These are phyloP conservation scores for Leptogaster cylindrica DNA, from an alignment of 2,888 invertebrate species.

Conservation along the genomic window DNA sequence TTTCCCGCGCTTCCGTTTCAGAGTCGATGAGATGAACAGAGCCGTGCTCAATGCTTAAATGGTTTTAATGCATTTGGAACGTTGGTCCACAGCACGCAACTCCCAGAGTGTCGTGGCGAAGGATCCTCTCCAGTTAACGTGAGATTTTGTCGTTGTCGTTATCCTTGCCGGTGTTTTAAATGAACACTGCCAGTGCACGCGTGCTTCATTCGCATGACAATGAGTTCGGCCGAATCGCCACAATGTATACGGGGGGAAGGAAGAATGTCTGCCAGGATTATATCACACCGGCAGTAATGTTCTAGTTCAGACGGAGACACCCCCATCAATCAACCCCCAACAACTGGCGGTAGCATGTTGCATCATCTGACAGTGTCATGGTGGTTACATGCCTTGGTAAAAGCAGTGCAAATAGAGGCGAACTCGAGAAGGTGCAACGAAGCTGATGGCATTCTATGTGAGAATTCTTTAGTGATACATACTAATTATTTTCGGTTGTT, in stretches of 20 bases:
- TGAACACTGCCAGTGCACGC: background rate
- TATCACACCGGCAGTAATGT: slow-evolving; percentile 2
- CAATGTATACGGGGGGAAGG: too few relatives aligned
- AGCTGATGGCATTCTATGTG: background rate
- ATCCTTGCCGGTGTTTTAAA: background rate
- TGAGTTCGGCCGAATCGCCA: too few relatives aligned
- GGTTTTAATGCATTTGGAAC: slow-evolving; percentile 11
- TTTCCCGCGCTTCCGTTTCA: slow-evolving; percentile 27
- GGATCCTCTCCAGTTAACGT: slow-evolving; percentile 10
- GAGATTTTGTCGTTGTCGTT: background rate
- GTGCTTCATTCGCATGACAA: background rate
- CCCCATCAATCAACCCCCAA: slow-evolving; percentile 18
- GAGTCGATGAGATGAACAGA: background rate
- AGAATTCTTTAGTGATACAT: slow-evolving; percentile 1
- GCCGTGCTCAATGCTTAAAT: background rate
- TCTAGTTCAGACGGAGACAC: background rate
- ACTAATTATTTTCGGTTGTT: slow-evolving; percentile 1
- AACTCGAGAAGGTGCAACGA: slow-evolving; percentile 9
- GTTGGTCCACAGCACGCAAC: slow-evolving; percentile 17
- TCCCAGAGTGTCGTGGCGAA: background rate
- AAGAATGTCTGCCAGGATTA: background rate
- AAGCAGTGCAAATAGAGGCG: slow-evolving; percentile 6
- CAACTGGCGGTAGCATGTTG: slow-evolving; percentile 17
- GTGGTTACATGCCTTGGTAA: slow-evolving; percentile 13
- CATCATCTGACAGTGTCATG: slow-evolving; percentile 14